Percentiles rank a stretch among this genome's conserved stretches.
These are phyloP conservation scores for Oscheius sp. DNA, from an alignment of 1,140 invertebrate species.

Conservation along the genomic window DNA sequence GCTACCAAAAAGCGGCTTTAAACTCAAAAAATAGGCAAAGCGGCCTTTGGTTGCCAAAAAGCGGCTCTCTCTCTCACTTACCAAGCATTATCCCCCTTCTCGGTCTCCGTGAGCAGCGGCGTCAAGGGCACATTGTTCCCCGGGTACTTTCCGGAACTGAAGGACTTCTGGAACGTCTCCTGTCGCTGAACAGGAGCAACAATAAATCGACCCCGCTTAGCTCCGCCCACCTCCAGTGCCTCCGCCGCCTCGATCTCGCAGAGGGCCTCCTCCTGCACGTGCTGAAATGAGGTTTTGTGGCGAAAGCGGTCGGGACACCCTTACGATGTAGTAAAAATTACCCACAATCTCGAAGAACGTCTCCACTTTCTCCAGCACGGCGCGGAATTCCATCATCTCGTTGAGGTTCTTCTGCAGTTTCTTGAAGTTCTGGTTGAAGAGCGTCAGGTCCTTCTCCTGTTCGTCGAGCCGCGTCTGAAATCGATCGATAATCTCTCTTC, in stretches of 20 bases:
- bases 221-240: background rate
- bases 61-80: too few species aligned
- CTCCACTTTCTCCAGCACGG: conserved; percentile 56
- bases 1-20: too few species aligned
- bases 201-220: too few species aligned
- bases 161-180: background rate
- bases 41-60: too few species aligned
- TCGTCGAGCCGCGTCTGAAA: conserved; percentile 51
- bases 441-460: conserved; percentile 50
- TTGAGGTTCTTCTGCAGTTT: conserved; percentile 53
- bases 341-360: conserved; percentile 56
- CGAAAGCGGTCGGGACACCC: too few species aligned
- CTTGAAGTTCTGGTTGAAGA: conserved; percentile 52
- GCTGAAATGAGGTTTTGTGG: conserved; percentile 37
- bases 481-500: too few species aligned
- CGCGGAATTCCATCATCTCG: conserved; percentile 46
- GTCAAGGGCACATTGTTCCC: conserved; percentile 24
- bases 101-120: conserved; percentile 44
- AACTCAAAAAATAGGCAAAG: too few species aligned
- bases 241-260: background rate
- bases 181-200: too few species aligned
- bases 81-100: conserved; percentile 44
- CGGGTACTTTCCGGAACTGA: background rate
- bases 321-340: background rate
- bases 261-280: conserved; percentile 51